Evolutionary conservation across 1,140 invertebrate species (phyloP).

Genomic region (Drosophila leontia): DNA sequence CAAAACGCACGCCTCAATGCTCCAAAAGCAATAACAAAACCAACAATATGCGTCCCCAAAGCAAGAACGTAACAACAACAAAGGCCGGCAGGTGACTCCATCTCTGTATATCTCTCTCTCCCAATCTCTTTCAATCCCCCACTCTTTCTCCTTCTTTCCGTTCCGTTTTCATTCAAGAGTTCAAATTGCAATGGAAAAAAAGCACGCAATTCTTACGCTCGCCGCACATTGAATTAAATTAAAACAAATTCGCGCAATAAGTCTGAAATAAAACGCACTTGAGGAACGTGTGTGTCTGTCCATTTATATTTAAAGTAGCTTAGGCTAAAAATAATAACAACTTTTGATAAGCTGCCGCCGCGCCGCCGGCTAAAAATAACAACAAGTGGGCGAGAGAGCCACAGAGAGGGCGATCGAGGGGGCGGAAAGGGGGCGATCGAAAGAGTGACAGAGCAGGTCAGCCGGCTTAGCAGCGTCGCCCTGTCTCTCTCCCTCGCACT

Average conservation of each 20-base stretch:
- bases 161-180: constrained; percentile 7
- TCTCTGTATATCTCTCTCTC: not conserved
- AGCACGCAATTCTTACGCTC: constrained; percentile 32
- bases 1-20: constrained; percentile 78
- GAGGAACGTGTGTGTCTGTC: constrained; percentile 30
- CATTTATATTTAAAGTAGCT: constrained; percentile 63
- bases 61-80: constrained; percentile 42
- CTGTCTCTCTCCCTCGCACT: constrained; percentile 12
- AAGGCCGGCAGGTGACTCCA: constrained; percentile 43
- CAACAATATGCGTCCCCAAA: constrained; percentile 20
- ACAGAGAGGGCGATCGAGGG: constrained; percentile 22
- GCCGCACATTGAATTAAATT: constrained; percentile 70
- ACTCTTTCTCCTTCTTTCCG: not conserved
- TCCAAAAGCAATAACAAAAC: constrained; percentile 49
- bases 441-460: constrained; percentile 47
- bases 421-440: not conserved
- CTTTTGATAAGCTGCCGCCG: constrained; percentile 72
- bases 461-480: constrained; percentile 20
- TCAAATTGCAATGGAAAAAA: constrained; percentile 30
- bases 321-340: constrained; percentile 65
- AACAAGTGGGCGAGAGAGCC: constrained; percentile 40
- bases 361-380: constrained; percentile 62
- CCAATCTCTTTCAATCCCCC: constrained; percentile 2
- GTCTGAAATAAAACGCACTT: constrained; percentile 47
- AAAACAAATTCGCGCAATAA: constrained; percentile 71